Conservation (phyloP, 2,888 invertebrate genomes). For the Dicyrtoma fusca region DNA sequence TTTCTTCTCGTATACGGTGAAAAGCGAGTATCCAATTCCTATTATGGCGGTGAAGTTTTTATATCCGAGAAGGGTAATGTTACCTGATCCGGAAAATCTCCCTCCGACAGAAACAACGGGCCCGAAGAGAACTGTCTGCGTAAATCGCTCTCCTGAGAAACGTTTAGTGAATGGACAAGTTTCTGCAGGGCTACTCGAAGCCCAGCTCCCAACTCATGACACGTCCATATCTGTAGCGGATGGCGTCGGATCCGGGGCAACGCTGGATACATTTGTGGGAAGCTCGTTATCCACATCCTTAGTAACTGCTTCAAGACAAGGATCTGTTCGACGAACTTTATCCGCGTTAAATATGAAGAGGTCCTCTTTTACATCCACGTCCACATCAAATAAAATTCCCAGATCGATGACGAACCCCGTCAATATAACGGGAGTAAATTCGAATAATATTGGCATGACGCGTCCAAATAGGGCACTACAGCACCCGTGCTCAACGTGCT, state of each 20-base stretch:
- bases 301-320: slow-evolving; percentile 18
- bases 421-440: not conserved
- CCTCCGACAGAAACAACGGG: not conserved
- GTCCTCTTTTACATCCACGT: slow-evolving; percentile 16
- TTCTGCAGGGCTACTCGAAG: not conserved
- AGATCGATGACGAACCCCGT: slow-evolving; percentile 32
- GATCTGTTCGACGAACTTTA: slow-evolving; percentile 20
- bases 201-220: not conserved
- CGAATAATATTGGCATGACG: not conserved
- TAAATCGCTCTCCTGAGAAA: slow-evolving; percentile 34
- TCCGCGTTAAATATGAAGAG: slow-evolving; percentile 31
- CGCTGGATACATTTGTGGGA: slow-evolving; percentile 27
- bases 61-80: not conserved
- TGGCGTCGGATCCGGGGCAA: slow-evolving; percentile 24
- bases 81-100: slow-evolving; percentile 36
- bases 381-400: slow-evolving; percentile 16
- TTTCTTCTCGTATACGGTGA: slow-evolving; percentile 43
- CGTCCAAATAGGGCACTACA: not conserved
- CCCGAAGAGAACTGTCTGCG: not conserved
- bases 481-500: slow-evolving; percentile 26
- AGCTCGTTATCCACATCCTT: slow-evolving; percentile 28
- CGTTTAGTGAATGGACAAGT: slow-evolving; percentile 33
- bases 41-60: slow-evolving; percentile 27
- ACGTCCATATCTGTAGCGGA: slow-evolving; percentile 9
- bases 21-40: slow-evolving; percentile 46